Conservation (phyloP, 2,888 invertebrate genomes). For the Chaetogeoica ovagalla region DNA sequence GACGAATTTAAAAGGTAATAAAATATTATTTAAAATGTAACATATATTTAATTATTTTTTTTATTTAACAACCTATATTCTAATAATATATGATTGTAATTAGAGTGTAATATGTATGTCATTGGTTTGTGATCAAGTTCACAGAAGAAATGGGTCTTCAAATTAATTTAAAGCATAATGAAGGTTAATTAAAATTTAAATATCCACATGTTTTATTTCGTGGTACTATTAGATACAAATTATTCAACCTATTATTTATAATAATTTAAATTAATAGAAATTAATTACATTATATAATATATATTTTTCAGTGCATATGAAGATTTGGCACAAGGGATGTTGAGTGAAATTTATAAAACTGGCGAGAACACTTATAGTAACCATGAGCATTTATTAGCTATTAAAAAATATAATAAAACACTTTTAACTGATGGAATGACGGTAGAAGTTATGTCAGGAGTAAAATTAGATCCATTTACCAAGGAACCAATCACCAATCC, state of each 20-base stretch:
- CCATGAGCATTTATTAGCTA: constrained; percentile 36
- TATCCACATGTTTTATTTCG: neutral
- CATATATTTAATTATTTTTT: neutral
- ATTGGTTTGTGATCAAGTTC: too few species aligned
- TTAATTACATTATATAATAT: neutral
- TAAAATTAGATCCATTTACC: constrained; percentile 42
- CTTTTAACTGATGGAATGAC: neutral
- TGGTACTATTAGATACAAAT: neutral
- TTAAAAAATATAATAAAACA: constrained; percentile 18
- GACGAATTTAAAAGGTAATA: constrained; percentile 22
- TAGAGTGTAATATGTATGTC: neutral
- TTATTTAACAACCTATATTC: neutral
- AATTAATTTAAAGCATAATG: neutral
- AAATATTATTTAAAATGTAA: neutral
- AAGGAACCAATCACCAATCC: constrained; percentile 37
- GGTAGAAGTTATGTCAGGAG: neutral
- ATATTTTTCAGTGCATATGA: constrained; percentile 3
- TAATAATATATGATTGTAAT: neutral
- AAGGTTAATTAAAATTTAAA: neutral
- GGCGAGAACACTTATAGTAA: constrained; percentile 10
- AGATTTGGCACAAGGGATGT: constrained; percentile 1
- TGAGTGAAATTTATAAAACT: neutral
- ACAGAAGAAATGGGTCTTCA: neutral
- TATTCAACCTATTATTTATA: neutral
- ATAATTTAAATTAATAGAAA: neutral